These are phyloP conservation scores for Pasiphila rectangulata DNA, from an alignment of 2,888 invertebrate genomes.

Conservation along the genomic window DNA sequence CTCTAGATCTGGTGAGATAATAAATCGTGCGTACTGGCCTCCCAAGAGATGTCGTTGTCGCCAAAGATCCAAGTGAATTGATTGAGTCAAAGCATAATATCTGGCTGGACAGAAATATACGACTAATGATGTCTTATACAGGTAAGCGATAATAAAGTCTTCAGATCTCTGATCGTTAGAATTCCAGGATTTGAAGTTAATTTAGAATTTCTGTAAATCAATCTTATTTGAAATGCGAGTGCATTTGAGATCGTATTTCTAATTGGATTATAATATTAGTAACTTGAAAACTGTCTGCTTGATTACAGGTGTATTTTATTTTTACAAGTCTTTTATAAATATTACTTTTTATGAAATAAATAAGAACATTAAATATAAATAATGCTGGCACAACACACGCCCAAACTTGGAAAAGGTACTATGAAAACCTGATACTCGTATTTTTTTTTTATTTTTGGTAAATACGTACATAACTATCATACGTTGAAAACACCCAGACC, in stretches of 20 bases:
- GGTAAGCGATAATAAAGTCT: constrained; percentile 74
- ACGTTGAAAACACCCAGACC: too few relatives aligned
- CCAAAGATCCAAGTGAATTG: constrained; percentile 61
- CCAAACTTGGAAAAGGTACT: too few relatives aligned
- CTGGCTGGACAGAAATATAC: constrained; percentile 71
- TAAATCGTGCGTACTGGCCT: constrained; percentile 75
- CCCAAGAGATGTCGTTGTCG: constrained; percentile 75
- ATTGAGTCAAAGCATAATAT: constrained; percentile 68
- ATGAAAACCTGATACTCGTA: too few relatives aligned
- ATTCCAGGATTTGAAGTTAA: constrained; percentile 52
- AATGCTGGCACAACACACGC: too few relatives aligned
- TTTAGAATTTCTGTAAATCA: constrained; percentile 39
- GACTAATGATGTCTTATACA: constrained; percentile 75
- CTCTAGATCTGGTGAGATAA: constrained; percentile 58
- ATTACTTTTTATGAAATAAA: too few relatives aligned
- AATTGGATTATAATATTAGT: not conserved
- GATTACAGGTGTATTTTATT: too few relatives aligned
- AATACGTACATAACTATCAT: too few relatives aligned
- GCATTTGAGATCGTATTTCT: constrained; percentile 11
- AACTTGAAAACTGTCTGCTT: too few relatives aligned
- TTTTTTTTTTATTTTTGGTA: too few relatives aligned
- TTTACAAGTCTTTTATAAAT: too few relatives aligned
- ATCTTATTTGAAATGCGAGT: constrained; percentile 25
- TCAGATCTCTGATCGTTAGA: constrained; percentile 71
- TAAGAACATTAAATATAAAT: too few relatives aligned